Evolutionary conservation across 2,888 invertebrate species (phyloP).

Genomic region (Tuta absoluta): DNA sequence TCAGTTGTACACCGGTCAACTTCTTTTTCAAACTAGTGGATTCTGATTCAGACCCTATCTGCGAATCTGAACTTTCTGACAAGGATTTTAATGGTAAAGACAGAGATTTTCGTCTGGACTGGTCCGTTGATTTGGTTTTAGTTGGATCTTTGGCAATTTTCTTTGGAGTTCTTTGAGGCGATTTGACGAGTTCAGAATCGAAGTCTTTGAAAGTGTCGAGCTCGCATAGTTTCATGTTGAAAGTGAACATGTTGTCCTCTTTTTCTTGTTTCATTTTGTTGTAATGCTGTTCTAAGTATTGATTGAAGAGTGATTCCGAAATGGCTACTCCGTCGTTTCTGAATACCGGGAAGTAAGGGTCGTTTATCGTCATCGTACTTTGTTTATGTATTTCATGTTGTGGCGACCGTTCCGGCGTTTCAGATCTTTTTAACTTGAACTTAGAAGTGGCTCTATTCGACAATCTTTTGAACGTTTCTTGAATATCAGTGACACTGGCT

Average conservation of each 20-base stretch:
- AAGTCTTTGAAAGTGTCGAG: conserved; percentile 75
- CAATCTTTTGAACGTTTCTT: conserved; percentile 81
- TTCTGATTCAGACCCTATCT: conserved; percentile 59
- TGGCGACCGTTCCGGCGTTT: conserved; percentile 49
- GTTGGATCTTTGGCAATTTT: conserved; percentile 63
- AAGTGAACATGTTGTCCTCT: conserved; percentile 70
- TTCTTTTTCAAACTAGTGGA: conserved; percentile 75
- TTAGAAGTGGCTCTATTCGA: conserved; percentile 81
- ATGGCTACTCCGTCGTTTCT: conserved; percentile 86
- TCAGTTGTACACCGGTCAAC: conserved; percentile 86
- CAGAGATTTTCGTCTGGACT: conserved; percentile 80
- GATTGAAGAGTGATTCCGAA: conserved; percentile 86
- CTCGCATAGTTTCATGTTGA: conserved; percentile 63
- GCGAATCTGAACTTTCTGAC: conserved; percentile 66
- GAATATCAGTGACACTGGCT: conserved; percentile 84
- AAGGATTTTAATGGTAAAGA: conserved; percentile 88
- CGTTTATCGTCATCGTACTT: conserved; percentile 86
- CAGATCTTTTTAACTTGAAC: conserved; percentile 67
- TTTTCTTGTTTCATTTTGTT: conserved; percentile 75
- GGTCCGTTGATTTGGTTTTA: conserved; percentile 59
- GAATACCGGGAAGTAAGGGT: conserved; percentile 89
- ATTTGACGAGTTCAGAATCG: conserved; percentile 68
- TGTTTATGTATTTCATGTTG: conserved; percentile 58
- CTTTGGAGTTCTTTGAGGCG: conserved; percentile 71
- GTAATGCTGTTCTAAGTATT: conserved; percentile 85